Evolutionary conservation across 1,140 invertebrate genomes (phyloP).

Genomic region (Listronotus oregonensis): DNA sequence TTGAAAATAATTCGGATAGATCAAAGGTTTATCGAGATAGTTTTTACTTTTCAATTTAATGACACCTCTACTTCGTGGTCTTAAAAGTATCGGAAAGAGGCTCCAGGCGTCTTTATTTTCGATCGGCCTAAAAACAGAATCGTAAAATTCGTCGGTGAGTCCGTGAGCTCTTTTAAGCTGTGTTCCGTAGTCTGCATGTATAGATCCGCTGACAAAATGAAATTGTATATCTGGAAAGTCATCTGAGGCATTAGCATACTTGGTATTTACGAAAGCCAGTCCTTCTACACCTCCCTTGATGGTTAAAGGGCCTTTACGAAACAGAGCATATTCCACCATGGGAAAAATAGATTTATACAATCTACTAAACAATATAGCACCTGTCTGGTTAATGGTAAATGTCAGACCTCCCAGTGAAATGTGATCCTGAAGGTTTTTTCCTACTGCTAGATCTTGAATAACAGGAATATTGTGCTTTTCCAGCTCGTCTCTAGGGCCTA

Average conservation of each 20-base stretch:
- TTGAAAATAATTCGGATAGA: slow-evolving; percentile 89
- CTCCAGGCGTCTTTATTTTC: slow-evolving; percentile 82
- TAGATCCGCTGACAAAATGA: slow-evolving; percentile 88
- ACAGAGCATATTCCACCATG: slow-evolving; percentile 75
- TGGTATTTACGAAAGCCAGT: slow-evolving; percentile 87
- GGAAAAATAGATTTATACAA: slow-evolving; percentile 77
- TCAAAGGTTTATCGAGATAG: slow-evolving; percentile 90
- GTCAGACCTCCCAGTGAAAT: slow-evolving; percentile 80
- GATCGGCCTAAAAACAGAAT: slow-evolving; percentile 73
- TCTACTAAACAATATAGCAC: slow-evolving; percentile 79
- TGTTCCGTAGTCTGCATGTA: slow-evolving; percentile 83
- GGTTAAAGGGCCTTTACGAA: slow-evolving; percentile 82
- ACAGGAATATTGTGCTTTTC: slow-evolving; percentile 71
- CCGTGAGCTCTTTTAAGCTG: slow-evolving; percentile 85
- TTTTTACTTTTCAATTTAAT: slow-evolving; percentile 81
- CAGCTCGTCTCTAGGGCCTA: slow-evolving; percentile 82
- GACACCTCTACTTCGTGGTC: slow-evolving; percentile 78
- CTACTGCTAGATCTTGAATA: slow-evolving; percentile 75
- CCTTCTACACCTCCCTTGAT: slow-evolving; percentile 91
- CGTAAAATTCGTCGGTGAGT: slow-evolving; percentile 72
- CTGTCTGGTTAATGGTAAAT: slow-evolving; percentile 75
- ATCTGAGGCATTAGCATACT: slow-evolving; percentile 79
- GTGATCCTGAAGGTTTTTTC: slow-evolving; percentile 89
- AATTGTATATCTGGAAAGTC: slow-evolving; percentile 93
- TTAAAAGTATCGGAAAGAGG: slow-evolving; percentile 81